These are phyloP conservation scores for Amitus sp. DNA, from an alignment of 2,888 invertebrate species.

Conservation along the genomic window DNA sequence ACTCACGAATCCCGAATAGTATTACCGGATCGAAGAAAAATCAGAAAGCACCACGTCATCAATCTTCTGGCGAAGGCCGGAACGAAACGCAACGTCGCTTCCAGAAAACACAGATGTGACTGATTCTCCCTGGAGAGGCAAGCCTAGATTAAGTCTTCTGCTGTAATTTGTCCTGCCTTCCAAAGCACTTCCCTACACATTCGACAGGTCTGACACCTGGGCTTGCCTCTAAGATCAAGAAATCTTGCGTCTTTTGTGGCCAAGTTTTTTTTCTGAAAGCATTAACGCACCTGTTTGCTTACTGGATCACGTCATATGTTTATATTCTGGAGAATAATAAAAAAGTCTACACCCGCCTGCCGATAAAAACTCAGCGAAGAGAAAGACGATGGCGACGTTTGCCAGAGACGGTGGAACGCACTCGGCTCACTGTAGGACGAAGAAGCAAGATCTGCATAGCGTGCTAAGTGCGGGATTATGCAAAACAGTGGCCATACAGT, in stretches of 20 bases:
- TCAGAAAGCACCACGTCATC: constrained; percentile 52
- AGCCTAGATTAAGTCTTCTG: constrained; percentile 59
- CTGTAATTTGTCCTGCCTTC: constrained; percentile 53
- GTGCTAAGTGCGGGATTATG: constrained; percentile 67
- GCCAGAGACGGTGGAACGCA: constrained; percentile 51
- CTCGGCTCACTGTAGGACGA: constrained; percentile 48
- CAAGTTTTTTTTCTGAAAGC: too few relatives aligned
- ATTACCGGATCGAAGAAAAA: constrained; percentile 21
- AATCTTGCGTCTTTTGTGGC: neutral
- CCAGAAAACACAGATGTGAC: constrained; percentile 64
- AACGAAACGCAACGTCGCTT: constrained; percentile 53
- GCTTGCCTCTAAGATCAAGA: constrained; percentile 2
- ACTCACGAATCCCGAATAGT: neutral
- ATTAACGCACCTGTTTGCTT: too few relatives aligned
- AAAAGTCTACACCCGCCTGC: neutral
- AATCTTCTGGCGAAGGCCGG: constrained; percentile 59
- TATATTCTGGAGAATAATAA: neutral
- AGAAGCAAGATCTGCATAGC: constrained; percentile 57
- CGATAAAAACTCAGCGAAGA: constrained; percentile 6
- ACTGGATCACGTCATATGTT: neutral
- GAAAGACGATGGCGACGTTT: constrained; percentile 37
- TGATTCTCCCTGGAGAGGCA: constrained; percentile 63
- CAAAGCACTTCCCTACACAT: constrained; percentile 26
- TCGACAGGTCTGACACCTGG: constrained; percentile 25
- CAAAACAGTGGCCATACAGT: constrained; percentile 66